These are phyloP conservation scores for Nemopilema nomurai DNA, from an alignment of 30 jellyfish, hydroid and myxozoan genomes.

Conservation along the genomic window DNA sequence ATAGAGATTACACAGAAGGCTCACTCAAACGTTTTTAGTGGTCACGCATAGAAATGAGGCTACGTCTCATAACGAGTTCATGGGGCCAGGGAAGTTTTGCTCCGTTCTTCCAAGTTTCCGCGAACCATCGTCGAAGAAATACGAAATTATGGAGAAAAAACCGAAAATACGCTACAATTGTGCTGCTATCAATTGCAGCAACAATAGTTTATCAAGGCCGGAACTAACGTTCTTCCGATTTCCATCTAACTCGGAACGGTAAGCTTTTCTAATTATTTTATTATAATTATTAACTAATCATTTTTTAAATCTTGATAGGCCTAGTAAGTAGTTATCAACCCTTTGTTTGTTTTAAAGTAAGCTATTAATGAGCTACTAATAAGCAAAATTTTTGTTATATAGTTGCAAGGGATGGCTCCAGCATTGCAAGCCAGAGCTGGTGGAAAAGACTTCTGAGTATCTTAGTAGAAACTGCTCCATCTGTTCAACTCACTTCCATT, in stretches of 20 bases:
- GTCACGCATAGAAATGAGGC: too few species aligned
- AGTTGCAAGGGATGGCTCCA: too few species aligned
- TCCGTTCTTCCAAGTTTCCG: too few species aligned
- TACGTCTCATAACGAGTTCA: too few species aligned
- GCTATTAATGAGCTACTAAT: too few species aligned
- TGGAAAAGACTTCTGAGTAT: slow-evolving; percentile 6
- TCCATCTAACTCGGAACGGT: not conserved
- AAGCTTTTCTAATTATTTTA: not conserved
- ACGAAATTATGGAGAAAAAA: not conserved
- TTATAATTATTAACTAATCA: not conserved
- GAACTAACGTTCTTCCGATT: not conserved
- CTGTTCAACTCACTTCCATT: not conserved
- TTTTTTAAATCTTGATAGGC: not conserved
- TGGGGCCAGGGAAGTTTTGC: too few species aligned
- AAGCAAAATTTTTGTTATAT: too few species aligned
- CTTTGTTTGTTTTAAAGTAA: too few species aligned
- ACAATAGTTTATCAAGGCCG: not conserved
- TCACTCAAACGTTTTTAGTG: too few species aligned
- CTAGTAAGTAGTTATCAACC: too few species aligned
- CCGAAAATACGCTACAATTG: not conserved
- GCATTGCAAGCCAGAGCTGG: not conserved
- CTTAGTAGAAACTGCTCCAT: slow-evolving; percentile 14
- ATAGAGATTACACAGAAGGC: too few species aligned
- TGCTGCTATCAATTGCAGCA: slow-evolving; percentile 7
- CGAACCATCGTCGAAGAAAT: too few species aligned